Evolutionary conservation across 1,140 invertebrate species (phyloP).

Genomic region (Notospermus geniculatus): DNA sequence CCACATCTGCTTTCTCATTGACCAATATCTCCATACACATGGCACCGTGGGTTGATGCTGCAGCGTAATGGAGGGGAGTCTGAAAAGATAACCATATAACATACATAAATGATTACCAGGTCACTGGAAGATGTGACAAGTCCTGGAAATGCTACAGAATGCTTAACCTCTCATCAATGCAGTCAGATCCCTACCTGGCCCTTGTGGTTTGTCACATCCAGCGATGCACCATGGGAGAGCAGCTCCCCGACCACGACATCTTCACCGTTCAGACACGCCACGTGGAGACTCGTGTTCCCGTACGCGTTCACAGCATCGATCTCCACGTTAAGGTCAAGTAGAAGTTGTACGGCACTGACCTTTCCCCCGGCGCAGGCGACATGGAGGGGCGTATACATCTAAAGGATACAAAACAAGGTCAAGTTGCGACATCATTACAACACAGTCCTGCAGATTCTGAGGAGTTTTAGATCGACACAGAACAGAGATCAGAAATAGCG

Average conservation of each 20-base stretch:
- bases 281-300: slow-evolving; percentile 66
- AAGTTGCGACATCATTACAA: too few species aligned
- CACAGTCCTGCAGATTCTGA: too few species aligned
- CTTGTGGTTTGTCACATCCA: slow-evolving; percentile 55
- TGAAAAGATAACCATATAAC: too few species aligned
- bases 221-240: slow-evolving; percentile 55
- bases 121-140: too few species aligned
- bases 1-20: slow-evolving; percentile 60
- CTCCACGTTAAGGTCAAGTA: slow-evolving; percentile 62
- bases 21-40: slow-evolving; percentile 63
- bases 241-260: slow-evolving; percentile 60
- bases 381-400: slow-evolving; percentile 59
- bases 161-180: too few species aligned
- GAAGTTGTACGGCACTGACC: slow-evolving; percentile 57
- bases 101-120: too few species aligned
- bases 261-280: slow-evolving; percentile 66
- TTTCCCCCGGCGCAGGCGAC: slow-evolving; percentile 55
- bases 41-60: slow-evolving; percentile 64
- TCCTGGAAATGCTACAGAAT: too few species aligned
- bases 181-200: slow-evolving; percentile 44
- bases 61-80: slow-evolving; percentile 67
- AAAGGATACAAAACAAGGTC: slow-evolving; percentile 28
- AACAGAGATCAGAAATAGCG: too few species aligned
- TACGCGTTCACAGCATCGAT: slow-evolving; percentile 62
- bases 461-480: too few species aligned